Conservation (phyloP, 2,113 vertebrate species). For the Laticauda colubrina region DNA sequence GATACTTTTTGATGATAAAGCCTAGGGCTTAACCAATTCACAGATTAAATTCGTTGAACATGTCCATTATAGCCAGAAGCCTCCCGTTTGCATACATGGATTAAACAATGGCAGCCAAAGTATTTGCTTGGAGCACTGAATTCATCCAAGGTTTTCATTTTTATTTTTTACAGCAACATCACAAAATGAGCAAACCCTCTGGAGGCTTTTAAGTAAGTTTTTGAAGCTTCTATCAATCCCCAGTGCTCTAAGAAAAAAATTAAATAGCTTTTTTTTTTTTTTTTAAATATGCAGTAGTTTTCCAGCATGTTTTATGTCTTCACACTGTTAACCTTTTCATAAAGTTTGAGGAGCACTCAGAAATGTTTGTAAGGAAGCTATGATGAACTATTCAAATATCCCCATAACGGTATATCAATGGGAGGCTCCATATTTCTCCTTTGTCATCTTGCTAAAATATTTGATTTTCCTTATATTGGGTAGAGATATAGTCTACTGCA, state of each 20-base stretch:
- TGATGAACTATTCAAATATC: background rate
- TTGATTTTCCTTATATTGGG: background rate
- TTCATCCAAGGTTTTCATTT: slow-evolving; percentile 9
- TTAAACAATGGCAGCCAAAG: background rate
- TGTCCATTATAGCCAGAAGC: background rate
- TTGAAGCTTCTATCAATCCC: background rate
- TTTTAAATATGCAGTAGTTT: background rate
- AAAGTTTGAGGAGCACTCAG: background rate
- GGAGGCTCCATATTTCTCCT: background rate
- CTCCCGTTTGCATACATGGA: background rate
- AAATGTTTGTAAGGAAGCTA: background rate
- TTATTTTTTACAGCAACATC: background rate
- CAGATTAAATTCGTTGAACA: background rate
- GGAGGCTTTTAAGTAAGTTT: background rate
- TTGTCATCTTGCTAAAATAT: background rate
- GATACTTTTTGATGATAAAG: slow-evolving; percentile 16
- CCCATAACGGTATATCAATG: background rate
- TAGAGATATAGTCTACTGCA: background rate
- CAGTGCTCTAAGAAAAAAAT: background rate
- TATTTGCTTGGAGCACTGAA: background rate
- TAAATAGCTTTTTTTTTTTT: background rate
- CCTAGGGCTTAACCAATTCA: slow-evolving; percentile 18
- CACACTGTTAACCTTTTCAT: background rate
- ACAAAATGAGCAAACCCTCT: background rate
- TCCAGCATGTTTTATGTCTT: background rate